Conservation (phyloP, 2,888 invertebrate genomes). For the Lacanobia wlatinum region DNA sequence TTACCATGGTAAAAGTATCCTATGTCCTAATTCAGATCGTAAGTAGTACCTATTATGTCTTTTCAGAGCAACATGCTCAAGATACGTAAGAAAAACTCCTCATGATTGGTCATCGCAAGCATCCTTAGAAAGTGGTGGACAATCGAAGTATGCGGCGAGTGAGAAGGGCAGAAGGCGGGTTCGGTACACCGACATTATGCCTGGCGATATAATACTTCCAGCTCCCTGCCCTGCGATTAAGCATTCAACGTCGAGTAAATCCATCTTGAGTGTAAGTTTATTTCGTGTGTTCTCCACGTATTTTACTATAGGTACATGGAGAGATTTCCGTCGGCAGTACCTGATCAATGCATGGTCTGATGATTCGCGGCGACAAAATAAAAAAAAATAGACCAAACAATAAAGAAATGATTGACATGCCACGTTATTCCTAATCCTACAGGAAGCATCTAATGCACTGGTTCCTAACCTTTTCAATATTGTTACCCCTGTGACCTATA, state of each 20-base stretch:
- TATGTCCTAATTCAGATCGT: too few relatives aligned
- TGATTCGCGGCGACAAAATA: too few relatives aligned
- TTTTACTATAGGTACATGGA: too few relatives aligned
- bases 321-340: too few relatives aligned
- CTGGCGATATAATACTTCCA: slow-evolving; percentile 79
- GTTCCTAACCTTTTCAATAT: too few relatives aligned
- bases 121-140: slow-evolving; percentile 65
- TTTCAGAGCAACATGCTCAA: slow-evolving; percentile 61
- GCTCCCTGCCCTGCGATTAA: slow-evolving; percentile 76
- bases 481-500: too few relatives aligned
- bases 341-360: too few relatives aligned
- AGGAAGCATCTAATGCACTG: too few relatives aligned
- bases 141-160: slow-evolving; percentile 62
- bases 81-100: slow-evolving; percentile 45
- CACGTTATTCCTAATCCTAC: too few relatives aligned
- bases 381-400: too few relatives aligned
- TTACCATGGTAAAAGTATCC: too few relatives aligned
- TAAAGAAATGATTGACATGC: too few relatives aligned
- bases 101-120: slow-evolving; percentile 71
- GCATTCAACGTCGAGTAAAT: slow-evolving; percentile 80
- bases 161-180: slow-evolving; percentile 75
- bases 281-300: neutral
- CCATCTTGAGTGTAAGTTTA: slow-evolving; percentile 80
- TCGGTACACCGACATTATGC: slow-evolving; percentile 78
- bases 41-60: neutral